Evolutionary conservation across 2,888 invertebrate genomes (phyloP).

Genomic region (Tenthredo notha): DNA sequence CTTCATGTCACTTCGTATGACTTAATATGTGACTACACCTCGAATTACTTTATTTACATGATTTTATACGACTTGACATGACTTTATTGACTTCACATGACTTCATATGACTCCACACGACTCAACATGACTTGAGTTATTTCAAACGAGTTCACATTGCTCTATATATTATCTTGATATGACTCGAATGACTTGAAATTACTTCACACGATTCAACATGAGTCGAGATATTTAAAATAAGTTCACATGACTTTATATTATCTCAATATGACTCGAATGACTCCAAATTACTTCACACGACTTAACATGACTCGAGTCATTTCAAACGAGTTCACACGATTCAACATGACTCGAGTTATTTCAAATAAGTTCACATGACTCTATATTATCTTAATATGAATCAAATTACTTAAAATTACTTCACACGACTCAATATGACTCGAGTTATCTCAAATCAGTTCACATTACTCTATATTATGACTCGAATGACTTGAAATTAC

Average conservation of each 20-base stretch:
- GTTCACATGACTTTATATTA: too few relatives aligned
- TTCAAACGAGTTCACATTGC: not conserved
- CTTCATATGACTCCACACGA: not conserved
- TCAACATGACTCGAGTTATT: not conserved
- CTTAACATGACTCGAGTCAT: not conserved
- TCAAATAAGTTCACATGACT: not conserved
- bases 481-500: not conserved
- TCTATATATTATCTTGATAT: not conserved
- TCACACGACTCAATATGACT: not conserved
- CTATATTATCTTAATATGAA: not conserved
- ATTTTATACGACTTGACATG: not conserved
- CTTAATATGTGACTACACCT: not conserved
- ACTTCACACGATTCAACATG: not conserved
- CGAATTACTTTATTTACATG: not conserved
- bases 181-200: not conserved
- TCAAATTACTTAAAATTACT: not conserved
- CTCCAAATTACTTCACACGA: not conserved
- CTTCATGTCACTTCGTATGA: not conserved
- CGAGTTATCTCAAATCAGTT: not conserved
- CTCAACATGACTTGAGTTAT: not conserved
- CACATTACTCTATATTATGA: not conserved
- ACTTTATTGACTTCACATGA: not conserved
- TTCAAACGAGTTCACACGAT: not conserved
- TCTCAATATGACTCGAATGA: too few relatives aligned
- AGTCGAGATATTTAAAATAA: not conserved